Evolutionary conservation across 1,140 invertebrate genomes (phyloP).

Genomic region (Caenorhabditis remanei): DNA sequence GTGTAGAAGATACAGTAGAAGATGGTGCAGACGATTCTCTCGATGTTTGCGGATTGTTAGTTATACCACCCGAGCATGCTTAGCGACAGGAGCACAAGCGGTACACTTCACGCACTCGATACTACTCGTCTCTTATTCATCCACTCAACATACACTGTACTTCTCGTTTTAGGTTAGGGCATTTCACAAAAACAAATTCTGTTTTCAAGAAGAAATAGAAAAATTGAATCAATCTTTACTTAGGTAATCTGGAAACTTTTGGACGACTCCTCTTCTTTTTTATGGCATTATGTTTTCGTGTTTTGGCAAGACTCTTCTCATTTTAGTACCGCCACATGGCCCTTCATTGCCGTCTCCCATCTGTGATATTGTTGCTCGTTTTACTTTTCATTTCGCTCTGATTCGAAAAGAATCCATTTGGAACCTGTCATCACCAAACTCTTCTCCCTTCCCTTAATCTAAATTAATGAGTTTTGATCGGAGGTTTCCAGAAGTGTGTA

Average conservation of each 20-base stretch:
- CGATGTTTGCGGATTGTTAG: constrained; percentile 52
- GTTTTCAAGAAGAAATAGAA: background rate
- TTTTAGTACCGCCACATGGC: constrained; percentile 13
- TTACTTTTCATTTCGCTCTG: background rate
- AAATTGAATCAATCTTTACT: background rate
- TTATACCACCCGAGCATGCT: constrained; percentile 49
- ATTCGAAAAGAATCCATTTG: background rate
- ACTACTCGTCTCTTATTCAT: constrained; percentile 8
- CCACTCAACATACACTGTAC: constrained; percentile 48
- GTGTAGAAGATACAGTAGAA: constrained; percentile 26
- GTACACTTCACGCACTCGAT: constrained; percentile 52
- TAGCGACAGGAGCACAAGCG: constrained; percentile 45
- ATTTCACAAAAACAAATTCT: background rate
- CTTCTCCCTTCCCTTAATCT: constrained; percentile 14
- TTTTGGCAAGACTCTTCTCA: background rate
- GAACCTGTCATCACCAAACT: background rate
- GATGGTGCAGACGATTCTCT: background rate
- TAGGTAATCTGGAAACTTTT: background rate
- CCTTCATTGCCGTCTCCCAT: no score
- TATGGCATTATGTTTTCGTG: constrained; percentile 40
- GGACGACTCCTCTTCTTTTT: background rate
- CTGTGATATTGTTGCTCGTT: background rate
- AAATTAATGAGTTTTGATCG: constrained; percentile 54
- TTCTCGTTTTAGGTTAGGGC: constrained; percentile 18
- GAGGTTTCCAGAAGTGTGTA: constrained; percentile 34